A percentile compares a stretch with the other conserved stretches of the same genome.
Conservation (phyloP, 2,113 vertebrate genomes). For the Dicrurus megarhynchus region DNA sequence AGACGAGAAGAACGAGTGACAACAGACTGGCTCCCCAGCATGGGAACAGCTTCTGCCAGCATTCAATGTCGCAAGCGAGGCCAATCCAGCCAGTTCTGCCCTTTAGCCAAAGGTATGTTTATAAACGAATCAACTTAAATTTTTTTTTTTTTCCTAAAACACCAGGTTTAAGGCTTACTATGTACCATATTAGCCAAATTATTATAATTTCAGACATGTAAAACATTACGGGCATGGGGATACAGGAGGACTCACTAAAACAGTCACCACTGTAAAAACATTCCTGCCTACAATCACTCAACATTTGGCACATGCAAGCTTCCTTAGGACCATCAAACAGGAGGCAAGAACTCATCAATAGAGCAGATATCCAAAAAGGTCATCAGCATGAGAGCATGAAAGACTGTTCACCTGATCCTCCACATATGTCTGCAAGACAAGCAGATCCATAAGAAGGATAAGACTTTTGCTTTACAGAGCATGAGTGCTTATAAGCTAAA, state of each 20-base stretch:
- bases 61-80: not conserved
- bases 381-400: conserved; percentile 26
- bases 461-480: not conserved
- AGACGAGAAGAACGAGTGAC: not conserved
- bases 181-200: not conserved
- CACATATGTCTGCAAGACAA: conserved; percentile 15
- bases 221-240: not conserved
- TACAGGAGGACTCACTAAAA: not conserved
- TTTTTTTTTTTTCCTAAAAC: not conserved
- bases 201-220: not conserved
- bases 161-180: not conserved
- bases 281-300: not conserved
- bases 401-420: not conserved
- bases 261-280: not conserved
- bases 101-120: not conserved
- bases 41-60: conserved; percentile 12
- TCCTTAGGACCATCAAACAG: not conserved
- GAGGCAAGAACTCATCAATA: not conserved
- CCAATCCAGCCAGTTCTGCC: not conserved
- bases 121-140: not conserved
- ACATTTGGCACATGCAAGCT: not conserved
- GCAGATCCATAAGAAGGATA: not conserved
- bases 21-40: conserved; percentile 58
- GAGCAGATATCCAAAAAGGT: not conserved
- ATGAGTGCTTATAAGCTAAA: not conserved